These are phyloP conservation scores for Sericinus montela DNA, from an alignment of 2,888 invertebrate species.

Conservation along the genomic window DNA sequence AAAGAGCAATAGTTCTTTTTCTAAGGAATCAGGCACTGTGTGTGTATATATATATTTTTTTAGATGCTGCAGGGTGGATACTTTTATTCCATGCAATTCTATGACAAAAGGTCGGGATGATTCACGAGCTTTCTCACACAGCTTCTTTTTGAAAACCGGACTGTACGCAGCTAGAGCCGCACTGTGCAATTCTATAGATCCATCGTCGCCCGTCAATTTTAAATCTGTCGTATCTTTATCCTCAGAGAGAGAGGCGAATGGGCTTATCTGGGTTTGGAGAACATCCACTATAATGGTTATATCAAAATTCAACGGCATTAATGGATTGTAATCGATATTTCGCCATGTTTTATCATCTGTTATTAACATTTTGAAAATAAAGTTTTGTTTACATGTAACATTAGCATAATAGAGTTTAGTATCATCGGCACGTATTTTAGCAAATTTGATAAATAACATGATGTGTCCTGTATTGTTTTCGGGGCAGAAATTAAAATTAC, in stretches of 20 bases:
- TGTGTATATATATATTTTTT: conserved; percentile 42
- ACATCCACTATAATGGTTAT: neutral
- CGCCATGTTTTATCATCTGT: neutral
- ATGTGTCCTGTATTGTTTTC: neutral
- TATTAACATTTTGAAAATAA: neutral
- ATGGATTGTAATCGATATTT: neutral
- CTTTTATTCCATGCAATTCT: conserved; percentile 27
- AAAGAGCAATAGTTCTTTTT: neutral
- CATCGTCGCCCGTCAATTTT: conserved; percentile 38
- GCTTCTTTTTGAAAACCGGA: conserved; percentile 39
- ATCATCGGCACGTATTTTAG: neutral
- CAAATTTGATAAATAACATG: conserved; percentile 1
- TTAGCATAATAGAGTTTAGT: neutral
- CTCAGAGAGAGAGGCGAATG: conserved; percentile 25
- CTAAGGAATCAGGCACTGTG: neutral
- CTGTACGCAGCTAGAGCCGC: conserved; percentile 41
- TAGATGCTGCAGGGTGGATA: conserved; percentile 34
- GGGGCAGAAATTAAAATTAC: neutral
- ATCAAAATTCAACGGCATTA: neutral
- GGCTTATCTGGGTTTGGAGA: neutral
- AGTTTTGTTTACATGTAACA: neutral
- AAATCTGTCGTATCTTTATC: conserved; percentile 46
- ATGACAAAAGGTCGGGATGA: conserved; percentile 34
- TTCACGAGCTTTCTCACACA: conserved; percentile 40
- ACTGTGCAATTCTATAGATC: conserved; percentile 39